Conservation (phyloP, 2,113 vertebrate species). For the Petaurus breviceps region DNA sequence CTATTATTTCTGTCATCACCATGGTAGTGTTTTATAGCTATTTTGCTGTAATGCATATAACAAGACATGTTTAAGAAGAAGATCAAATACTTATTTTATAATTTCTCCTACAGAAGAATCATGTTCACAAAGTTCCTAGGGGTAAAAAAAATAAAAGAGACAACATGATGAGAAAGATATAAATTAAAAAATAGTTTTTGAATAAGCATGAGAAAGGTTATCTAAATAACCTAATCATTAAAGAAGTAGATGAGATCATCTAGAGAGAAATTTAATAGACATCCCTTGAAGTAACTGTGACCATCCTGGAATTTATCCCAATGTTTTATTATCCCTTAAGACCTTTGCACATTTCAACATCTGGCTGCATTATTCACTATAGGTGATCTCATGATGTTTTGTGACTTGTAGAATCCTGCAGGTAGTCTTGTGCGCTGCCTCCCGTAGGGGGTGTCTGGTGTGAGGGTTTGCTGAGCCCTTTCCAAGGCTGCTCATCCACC, state of each 20-base stretch:
- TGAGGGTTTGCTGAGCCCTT: neutral
- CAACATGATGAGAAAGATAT: constrained; percentile 11
- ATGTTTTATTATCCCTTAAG: neutral
- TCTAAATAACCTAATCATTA: neutral
- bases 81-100: neutral
- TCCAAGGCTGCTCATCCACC: neutral
- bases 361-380: neutral
- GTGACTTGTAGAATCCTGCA: neutral
- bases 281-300: neutral
- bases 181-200: neutral
- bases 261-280: neutral
- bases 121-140: neutral
- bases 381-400: neutral
- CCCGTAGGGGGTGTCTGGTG: neutral
- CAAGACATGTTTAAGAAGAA: constrained; percentile 15
- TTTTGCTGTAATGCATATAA: constrained; percentile 50
- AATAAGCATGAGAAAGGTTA: constrained; percentile 6
- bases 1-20: constrained; percentile 58
- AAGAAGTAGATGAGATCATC: neutral
- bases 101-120: constrained; percentile 7
- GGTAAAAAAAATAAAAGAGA: neutral
- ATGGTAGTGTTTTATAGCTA: constrained; percentile 34
- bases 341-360: neutral
- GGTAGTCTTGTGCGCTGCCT: neutral
- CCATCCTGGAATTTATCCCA: neutral